Evolutionary conservation across 2,797 vertebrate species (phyloP).

Genomic region (Parauchenoglanis punctatus): DNA sequence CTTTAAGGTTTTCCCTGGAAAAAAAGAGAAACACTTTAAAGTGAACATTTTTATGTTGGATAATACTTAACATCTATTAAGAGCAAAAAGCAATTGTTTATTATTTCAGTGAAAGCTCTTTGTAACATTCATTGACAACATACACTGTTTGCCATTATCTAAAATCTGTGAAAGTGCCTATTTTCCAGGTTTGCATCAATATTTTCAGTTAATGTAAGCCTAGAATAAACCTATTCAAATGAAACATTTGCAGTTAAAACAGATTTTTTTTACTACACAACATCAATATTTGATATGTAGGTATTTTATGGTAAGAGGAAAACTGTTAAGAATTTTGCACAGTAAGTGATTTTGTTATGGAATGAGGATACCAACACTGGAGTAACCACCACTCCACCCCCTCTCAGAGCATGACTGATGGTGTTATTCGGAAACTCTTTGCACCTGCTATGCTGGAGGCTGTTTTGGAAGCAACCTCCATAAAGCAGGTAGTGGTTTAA

Average conservation of each 20-base stretch:
- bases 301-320: slow-evolving; percentile 43
- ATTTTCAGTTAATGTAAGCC: not conserved
- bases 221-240: not conserved
- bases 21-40: not conserved
- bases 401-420: slow-evolving; percentile 53
- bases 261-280: not conserved
- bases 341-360: slow-evolving; percentile 54
- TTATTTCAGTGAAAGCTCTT: not conserved
- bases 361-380: slow-evolving; percentile 41
- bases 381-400: slow-evolving; percentile 2
- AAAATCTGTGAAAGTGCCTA: not conserved
- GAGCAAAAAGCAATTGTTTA: not conserved
- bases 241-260: not conserved
- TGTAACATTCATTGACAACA: not conserved
- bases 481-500: slow-evolving; percentile 19
- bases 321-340: slow-evolving; percentile 49
- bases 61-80: not conserved
- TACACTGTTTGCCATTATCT: not conserved
- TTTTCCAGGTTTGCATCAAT: not conserved
- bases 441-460: slow-evolving; percentile 59
- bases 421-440: slow-evolving; percentile 51
- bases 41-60: not conserved
- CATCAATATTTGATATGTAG: slow-evolving; percentile 14
- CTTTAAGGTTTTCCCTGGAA: not conserved
- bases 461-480: slow-evolving; percentile 49